Conservation (phyloP, 2,113 vertebrate species). For the Raja brachyura region DNA sequence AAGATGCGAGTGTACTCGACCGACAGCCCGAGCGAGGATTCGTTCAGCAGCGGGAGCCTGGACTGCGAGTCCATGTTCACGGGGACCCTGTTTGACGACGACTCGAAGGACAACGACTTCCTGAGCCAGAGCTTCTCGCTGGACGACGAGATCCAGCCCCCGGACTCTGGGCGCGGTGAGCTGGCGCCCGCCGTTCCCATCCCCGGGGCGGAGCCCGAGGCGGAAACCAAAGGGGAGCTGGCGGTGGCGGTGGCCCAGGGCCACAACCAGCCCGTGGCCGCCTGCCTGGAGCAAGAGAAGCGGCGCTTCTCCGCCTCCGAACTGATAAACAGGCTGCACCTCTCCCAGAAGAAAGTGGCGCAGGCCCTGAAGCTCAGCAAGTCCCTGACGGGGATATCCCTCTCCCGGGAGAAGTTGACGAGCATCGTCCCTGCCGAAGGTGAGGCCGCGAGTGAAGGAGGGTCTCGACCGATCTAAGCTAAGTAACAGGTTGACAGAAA, state of each 20-base stretch:
- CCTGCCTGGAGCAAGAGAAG: constrained; percentile 60
- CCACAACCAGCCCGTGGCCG: constrained; percentile 22
- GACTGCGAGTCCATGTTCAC: constrained; percentile 64
- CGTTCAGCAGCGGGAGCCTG: constrained; percentile 53
- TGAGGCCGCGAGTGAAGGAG: constrained; percentile 54
- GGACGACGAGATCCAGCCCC: constrained; percentile 29
- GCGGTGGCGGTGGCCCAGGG: neutral
- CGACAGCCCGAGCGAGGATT: constrained; percentile 56
- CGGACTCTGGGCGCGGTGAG: constrained; percentile 18
- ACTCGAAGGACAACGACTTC: constrained; percentile 43
- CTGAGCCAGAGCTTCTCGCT: neutral
- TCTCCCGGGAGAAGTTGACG: constrained; percentile 51
- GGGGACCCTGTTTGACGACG: constrained; percentile 61
- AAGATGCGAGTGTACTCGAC: constrained; percentile 76
- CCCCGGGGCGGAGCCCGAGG: constrained; percentile 36
- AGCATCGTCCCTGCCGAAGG: constrained; percentile 50
- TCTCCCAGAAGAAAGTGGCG: constrained; percentile 67
- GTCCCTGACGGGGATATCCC: constrained; percentile 63
- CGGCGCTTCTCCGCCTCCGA: constrained; percentile 82
- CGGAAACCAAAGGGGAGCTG: constrained; percentile 39
- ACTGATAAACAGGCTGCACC: constrained; percentile 76
- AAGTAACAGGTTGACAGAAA: no score
- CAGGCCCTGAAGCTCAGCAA: constrained; percentile 73
- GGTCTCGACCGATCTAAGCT: no score
- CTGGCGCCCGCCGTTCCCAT: constrained; percentile 30